These are phyloP conservation scores for Ceratosolen solmsi DNA, from an alignment of 1,140 invertebrate genomes.

Conservation along the genomic window DNA sequence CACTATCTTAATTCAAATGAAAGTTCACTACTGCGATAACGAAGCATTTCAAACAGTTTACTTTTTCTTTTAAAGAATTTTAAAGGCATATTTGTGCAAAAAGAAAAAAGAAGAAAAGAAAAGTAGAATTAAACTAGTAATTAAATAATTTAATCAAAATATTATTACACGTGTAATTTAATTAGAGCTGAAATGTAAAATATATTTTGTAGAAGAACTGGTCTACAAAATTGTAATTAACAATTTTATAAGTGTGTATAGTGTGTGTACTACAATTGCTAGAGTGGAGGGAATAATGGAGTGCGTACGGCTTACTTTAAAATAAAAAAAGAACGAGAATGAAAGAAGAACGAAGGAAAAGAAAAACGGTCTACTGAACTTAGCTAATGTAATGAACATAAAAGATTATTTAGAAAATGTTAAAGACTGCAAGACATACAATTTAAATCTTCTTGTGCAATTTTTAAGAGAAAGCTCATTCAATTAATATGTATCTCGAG, in stretches of 20 bases:
- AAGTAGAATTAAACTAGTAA: too few species aligned
- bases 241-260: not conserved
- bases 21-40: not conserved
- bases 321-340: not conserved
- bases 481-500: too few species aligned
- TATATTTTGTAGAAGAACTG: not conserved
- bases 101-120: too few species aligned
- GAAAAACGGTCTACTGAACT: not conserved
- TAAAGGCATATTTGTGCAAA: not conserved
- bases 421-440: not conserved
- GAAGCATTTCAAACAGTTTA: not conserved
- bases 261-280: not conserved
- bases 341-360: not conserved
- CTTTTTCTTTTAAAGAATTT: not conserved
- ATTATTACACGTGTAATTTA: not conserved
- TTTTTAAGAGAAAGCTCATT: too few species aligned
- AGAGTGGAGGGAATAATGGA: not conserved
- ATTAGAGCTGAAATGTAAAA: not conserved
- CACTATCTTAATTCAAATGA: not conserved
- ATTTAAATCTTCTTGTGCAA: not conserved
- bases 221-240: conserved; percentile 11
- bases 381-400: not conserved
- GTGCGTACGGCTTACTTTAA: not conserved
- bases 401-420: not conserved
- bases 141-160: not conserved